These are phyloP conservation scores for Polymixis flavicincta DNA, from an alignment of 2,888 invertebrate species.

Conservation along the genomic window DNA sequence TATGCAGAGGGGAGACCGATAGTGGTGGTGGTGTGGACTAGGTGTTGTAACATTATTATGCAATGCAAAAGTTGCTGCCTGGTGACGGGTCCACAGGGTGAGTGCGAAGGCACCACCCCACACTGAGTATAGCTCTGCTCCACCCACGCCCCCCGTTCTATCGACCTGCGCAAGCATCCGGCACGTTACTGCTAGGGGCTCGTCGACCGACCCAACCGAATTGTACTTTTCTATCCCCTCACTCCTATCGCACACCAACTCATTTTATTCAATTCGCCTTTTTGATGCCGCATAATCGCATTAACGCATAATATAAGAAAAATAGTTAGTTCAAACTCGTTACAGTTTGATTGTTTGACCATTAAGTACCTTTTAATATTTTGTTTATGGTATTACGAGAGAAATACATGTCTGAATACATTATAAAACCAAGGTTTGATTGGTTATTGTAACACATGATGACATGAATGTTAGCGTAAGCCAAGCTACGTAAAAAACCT, in stretches of 20 bases:
- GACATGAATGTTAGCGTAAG: background rate
- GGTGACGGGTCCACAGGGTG: constrained; percentile 79
- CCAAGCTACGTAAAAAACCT: background rate
- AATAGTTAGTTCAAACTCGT: background rate
- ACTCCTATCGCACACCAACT: constrained; percentile 62
- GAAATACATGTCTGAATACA: background rate
- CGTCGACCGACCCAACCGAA: constrained; percentile 74
- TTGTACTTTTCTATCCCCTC: constrained; percentile 75
- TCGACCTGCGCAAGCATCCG: constrained; percentile 88
- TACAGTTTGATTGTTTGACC: background rate
- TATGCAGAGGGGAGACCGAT: constrained; percentile 34
- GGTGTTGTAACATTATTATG: constrained; percentile 81
- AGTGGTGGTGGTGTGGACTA: constrained; percentile 63
- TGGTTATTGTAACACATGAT: background rate
- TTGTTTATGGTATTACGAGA: constrained; percentile 14
- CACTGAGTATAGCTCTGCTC: constrained; percentile 81
- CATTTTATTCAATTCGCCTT: constrained; percentile 73
- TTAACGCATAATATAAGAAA: constrained; percentile 19
- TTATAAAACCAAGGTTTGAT: constrained; percentile 3
- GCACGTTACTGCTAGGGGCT: constrained; percentile 75
- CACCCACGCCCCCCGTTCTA: constrained; percentile 86
- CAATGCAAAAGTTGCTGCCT: constrained; percentile 81
- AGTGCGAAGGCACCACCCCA: constrained; percentile 88
- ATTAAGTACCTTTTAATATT: constrained; percentile 2
- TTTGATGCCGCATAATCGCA: constrained; percentile 15